Base-by-base conservation (phyloP, 2,113 vertebrate species). In the Percina caprodes region DNA sequence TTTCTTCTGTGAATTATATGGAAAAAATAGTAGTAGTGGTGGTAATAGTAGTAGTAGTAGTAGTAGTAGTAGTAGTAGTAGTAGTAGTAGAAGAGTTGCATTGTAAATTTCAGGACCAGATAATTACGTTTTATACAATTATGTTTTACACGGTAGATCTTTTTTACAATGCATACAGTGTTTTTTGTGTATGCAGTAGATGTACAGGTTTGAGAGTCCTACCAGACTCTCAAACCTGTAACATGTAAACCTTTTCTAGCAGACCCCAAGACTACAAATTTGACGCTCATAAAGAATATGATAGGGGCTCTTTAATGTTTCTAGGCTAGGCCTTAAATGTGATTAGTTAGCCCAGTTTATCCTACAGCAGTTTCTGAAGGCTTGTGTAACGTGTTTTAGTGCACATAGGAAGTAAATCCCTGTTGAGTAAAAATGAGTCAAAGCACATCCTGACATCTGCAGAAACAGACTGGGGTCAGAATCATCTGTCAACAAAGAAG, bases 401-500 rank as follows among this genome's bases (percentile, higher is more conserved):
- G 42, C 24, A 33, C 23, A 46, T 54, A 71, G 18, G 35, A 63
- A 54, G 39, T 30, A 55, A 54, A 55, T 33, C 30, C 42, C 42
- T 58, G 39, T 33, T 5, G 3, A 58, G 16, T 46, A 51, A 76
- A 52, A 75, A 55, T 3, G 2, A 46, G 51, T 56, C 51, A 21
- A 45, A 18, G 21, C 19, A 48, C 49, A 24, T 26, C 13, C 35
- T 51, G 23, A 33, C 74, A 46, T 63, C 48, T 63, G 72, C 72
- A 54, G 72, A 54, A 65, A 65, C 59, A 75, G 48, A 45, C 5
- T 2, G 35, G 9, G n/a, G 49, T 65, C 24, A 2, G 3, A 45
- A 55, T 75, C 51, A 66, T 56, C 35, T 66, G 61, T 75, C 61
- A 45, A 12, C 16, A 30, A 35, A 54, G 61, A 45, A 75, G 61